Conservation (phyloP, 2,113 vertebrate genomes). For the Cisticola juncidis region DNA sequence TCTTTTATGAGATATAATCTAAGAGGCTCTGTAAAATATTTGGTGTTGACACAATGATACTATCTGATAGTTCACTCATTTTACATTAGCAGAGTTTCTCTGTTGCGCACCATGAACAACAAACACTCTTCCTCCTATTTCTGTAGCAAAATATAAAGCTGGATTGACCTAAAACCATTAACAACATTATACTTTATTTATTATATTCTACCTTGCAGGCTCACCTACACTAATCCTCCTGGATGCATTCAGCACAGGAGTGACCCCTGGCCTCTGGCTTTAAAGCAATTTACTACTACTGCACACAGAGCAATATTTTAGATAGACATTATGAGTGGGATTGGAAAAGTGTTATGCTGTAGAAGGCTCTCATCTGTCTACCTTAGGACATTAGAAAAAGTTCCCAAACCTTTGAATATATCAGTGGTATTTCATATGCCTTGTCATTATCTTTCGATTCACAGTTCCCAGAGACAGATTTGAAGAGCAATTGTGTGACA, state of each 20-base stretch:
- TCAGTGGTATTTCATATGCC: not conserved
- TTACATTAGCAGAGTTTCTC: not conserved
- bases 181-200: not conserved
- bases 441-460: not conserved
- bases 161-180: not conserved
- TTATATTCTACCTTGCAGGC: not conserved
- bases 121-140: not conserved
- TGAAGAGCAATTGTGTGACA: not conserved
- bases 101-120: not conserved
- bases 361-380: not conserved
- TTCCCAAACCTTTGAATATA: not conserved
- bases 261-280: not conserved
- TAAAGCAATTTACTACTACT: not conserved
- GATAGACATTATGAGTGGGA: not conserved
- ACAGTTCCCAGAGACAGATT: not conserved
- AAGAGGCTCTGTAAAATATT: not conserved
- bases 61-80: not conserved
- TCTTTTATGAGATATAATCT: not conserved
- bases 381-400: not conserved
- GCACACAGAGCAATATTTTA: not conserved
- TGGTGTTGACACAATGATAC: not conserved
- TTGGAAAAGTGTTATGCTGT: not conserved
- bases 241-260: not conserved
- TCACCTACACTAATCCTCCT: not conserved
- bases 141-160: not conserved